A percentile compares a stretch with the other conserved stretches of the same genome.
These are phyloP conservation scores for Nibea albiflora DNA, from an alignment of 2,113 vertebrate species.

Conservation along the genomic window DNA sequence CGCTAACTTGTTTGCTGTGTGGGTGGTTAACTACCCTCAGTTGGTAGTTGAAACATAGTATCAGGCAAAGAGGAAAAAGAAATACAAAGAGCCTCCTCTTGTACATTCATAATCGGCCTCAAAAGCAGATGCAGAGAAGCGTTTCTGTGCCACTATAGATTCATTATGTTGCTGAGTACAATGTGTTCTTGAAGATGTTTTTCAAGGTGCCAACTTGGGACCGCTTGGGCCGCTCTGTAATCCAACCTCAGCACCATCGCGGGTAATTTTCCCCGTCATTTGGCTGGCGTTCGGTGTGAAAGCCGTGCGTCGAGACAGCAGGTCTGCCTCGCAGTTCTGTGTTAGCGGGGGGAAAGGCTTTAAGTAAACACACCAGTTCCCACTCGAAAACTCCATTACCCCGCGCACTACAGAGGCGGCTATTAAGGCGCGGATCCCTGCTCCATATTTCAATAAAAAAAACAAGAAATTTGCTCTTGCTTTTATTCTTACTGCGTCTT, in stretches of 20 bases:
- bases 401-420: not conserved
- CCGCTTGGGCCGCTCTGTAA: slow-evolving; percentile 33
- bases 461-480: not conserved
- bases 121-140: slow-evolving; percentile 24
- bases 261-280: slow-evolving; percentile 60
- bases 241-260: slow-evolving; percentile 38
- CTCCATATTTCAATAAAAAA: not conserved
- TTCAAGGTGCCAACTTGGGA: slow-evolving; percentile 24
- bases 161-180: slow-evolving; percentile 7
- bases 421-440: not conserved
- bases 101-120: too few species aligned
- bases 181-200: slow-evolving; percentile 33
- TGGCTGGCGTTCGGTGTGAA: slow-evolving; percentile 60
- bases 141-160: not conserved
- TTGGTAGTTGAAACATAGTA: not conserved
- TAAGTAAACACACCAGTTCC: slow-evolving; percentile 61
- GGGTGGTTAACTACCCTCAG: not conserved
- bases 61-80: not conserved
- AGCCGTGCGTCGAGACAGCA: slow-evolving; percentile 60
- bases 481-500: not conserved
- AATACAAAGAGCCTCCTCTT: not conserved
- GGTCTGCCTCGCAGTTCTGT: slow-evolving; percentile 69
- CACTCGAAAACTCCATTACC: slow-evolving; percentile 32
- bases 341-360: slow-evolving; percentile 50
- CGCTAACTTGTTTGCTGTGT: not conserved